phyloP scores from a whole-genome alignment of 2,888 invertebrate species.

The Himalopsyche kuldschensis region DNA sequence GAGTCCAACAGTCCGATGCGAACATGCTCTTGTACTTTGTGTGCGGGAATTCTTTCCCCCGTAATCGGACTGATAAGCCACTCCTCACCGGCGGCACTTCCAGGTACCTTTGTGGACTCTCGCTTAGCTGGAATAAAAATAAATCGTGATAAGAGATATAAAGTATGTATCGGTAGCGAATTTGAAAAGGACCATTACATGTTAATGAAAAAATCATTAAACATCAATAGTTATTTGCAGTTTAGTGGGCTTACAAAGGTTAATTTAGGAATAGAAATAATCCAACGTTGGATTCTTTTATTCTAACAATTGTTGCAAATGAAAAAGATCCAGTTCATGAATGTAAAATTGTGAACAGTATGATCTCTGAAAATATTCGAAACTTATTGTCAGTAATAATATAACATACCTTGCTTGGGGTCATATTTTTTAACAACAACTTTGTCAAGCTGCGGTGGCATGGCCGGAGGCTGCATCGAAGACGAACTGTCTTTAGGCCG shows the following conservation, averaged over 20 bases:
- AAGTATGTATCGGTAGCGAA: too few species aligned
- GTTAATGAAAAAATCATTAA: too few species aligned
- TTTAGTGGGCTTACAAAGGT: too few species aligned
- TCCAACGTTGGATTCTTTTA: too few species aligned
- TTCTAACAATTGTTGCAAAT: too few species aligned
- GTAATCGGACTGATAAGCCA: constrained; percentile 98
- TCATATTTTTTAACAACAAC: constrained; percentile 97
- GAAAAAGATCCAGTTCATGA: too few species aligned
- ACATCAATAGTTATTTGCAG: too few species aligned
- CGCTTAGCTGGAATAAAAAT: constrained; percentile 45
- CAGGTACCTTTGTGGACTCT: constrained; percentile 56
- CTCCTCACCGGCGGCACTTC: constrained; percentile 62
- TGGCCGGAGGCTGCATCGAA: constrained; percentile 63
- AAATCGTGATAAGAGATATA: neutral
- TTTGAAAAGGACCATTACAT: too few species aligned
- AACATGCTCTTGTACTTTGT: constrained; percentile 97
- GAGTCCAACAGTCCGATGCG: constrained; percentile 95
- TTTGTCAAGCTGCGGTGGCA: constrained; percentile 88
- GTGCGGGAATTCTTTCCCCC: constrained; percentile 95
- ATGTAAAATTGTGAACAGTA: too few species aligned
- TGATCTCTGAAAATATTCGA: too few species aligned
- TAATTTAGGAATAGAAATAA: too few species aligned
- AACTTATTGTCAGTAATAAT: neutral
- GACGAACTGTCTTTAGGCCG: constrained; percentile 50
- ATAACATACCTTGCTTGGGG: constrained; percentile 72